Evolutionary conservation across 2,888 invertebrate species (phyloP).

Genomic region (Nephrocerus scutellatus): DNA sequence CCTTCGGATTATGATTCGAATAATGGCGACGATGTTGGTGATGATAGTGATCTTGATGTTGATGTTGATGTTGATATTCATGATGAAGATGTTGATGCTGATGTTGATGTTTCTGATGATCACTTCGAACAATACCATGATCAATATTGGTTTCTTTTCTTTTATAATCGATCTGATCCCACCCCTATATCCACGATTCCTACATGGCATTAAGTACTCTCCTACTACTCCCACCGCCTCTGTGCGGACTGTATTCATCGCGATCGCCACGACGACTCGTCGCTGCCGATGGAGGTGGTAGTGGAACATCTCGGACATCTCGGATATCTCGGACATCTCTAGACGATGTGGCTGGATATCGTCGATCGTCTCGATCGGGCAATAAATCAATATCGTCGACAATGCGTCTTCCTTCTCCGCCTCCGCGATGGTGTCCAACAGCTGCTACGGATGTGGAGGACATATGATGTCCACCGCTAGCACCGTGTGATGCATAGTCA

Average conservation of each 20-base stretch:
- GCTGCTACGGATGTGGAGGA: constrained; percentile 26
- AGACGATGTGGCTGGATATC: constrained; percentile 26
- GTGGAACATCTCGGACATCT: constrained; percentile 39
- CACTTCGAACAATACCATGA: constrained; percentile 27
- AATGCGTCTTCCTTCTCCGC: constrained; percentile 29
- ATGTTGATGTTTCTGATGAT: constrained; percentile 12
- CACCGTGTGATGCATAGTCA: constrained; percentile 39
- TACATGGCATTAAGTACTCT: constrained; percentile 50
- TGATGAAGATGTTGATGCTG: constrained; percentile 2
- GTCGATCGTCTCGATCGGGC: constrained; percentile 41
- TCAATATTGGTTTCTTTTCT: constrained; percentile 24
- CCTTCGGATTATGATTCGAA: neutral
- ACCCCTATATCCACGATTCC: constrained; percentile 51
- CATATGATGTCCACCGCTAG: constrained; percentile 29
- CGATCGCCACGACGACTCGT: constrained; percentile 41
- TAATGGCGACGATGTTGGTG: constrained; percentile 1
- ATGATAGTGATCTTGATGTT: constrained; percentile 15
- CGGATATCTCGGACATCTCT: constrained; percentile 26
- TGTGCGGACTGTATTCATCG: constrained; percentile 49
- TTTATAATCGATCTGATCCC: constrained; percentile 47
- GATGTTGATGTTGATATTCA: constrained; percentile 16
- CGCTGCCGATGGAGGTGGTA: constrained; percentile 30
- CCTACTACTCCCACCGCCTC: constrained; percentile 49
- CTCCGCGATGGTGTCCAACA: constrained; percentile 29
- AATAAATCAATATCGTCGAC: constrained; percentile 42